These are phyloP conservation scores for Tinamus major DNA, from an alignment of 2,797 vertebrate genomes.

Conservation along the genomic window DNA sequence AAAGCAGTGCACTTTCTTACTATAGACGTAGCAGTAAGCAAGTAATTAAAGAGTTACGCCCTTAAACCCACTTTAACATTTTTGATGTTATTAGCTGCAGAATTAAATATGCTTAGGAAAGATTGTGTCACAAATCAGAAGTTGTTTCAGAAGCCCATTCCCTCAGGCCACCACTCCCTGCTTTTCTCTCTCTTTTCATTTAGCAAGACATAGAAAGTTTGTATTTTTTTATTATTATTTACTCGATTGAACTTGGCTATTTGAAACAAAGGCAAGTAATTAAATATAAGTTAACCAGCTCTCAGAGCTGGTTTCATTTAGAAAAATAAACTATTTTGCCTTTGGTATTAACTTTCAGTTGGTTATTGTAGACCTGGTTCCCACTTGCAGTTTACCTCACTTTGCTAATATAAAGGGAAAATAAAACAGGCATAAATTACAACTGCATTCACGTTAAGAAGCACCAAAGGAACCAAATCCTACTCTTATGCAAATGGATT, in stretches of 20 bases:
- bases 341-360: background rate
- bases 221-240: background rate
- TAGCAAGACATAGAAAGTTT: background rate
- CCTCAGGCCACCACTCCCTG: background rate
- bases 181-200: background rate
- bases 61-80: constrained; percentile 1
- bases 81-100: background rate
- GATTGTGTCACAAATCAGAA: background rate
- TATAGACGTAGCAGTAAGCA: no score
- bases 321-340: background rate
- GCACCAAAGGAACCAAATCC: background rate
- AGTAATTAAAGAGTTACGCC: background rate
- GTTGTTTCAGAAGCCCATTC: background rate
- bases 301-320: background rate
- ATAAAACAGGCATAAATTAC: background rate
- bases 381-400: background rate
- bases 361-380: background rate
- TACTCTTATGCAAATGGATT: background rate
- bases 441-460: background rate
- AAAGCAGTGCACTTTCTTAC: background rate
- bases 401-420: background rate
- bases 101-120: background rate
- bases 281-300: background rate
- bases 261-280: background rate
- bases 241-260: background rate